phyloP scores from a whole-genome alignment of 2,797 vertebrate genomes.

The Alfaro cultratus region DNA sequence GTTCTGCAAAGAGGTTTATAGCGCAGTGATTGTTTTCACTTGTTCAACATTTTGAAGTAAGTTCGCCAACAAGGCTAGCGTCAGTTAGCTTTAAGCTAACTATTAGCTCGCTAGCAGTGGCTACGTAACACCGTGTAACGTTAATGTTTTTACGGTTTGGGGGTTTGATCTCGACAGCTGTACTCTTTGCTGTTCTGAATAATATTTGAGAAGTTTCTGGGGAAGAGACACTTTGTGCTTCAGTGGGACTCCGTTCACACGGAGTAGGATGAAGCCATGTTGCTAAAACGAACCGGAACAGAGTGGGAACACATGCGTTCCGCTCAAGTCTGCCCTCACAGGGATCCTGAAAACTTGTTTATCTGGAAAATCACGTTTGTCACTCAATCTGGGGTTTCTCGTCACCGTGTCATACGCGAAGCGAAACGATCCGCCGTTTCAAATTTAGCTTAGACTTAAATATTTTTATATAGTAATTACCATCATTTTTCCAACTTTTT shows the following conservation, averaged over 20 bases:
- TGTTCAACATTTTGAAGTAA: conserved; percentile 41
- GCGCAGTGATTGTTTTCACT: neutral
- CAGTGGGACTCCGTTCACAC: neutral
- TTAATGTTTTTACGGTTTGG: neutral
- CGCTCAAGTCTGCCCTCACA: neutral
- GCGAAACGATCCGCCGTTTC: neutral
- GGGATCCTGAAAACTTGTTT: neutral
- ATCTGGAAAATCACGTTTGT: neutral
- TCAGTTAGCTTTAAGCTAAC: conserved; percentile 28
- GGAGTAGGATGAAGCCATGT: neutral
- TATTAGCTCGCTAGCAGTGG: conserved; percentile 31
- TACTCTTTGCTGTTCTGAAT: rapidly evolving
- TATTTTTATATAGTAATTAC: neutral
- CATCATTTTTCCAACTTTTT: neutral
- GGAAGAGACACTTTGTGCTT: neutral
- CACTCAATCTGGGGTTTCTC: neutral
- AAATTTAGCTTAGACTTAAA: neutral
- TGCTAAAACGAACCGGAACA: neutral
- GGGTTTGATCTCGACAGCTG: neutral
- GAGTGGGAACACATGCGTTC: neutral
- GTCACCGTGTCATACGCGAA: neutral
- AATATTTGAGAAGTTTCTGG: rapidly evolving
- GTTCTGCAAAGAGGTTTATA: rapidly evolving
- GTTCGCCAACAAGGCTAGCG: conserved; percentile 45
- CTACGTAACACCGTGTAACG: neutral